phyloP scores from a whole-genome alignment of 2,113 vertebrate genomes.

The Aphyosemion australe region DNA sequence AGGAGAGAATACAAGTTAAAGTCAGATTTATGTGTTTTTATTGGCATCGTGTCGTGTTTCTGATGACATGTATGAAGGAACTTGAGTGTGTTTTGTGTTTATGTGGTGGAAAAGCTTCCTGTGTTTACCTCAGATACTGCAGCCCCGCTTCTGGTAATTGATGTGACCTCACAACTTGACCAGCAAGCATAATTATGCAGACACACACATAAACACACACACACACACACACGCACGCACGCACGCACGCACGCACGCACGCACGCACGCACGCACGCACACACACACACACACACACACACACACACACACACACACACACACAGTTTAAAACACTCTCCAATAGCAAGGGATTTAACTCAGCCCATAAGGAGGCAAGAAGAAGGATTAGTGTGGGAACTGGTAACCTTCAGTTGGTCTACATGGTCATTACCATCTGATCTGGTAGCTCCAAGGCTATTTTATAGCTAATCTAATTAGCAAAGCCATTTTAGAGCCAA shows the following conservation, averaged over 20 bases:
- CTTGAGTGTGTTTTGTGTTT: no score
- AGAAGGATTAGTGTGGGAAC: slow-evolving; percentile 61
- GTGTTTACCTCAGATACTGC: slow-evolving; percentile 28
- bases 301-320: slow-evolving; percentile 26
- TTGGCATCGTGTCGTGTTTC: no score
- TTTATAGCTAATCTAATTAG: no score
- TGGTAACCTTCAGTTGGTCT: slow-evolving; percentile 58
- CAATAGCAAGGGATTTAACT: slow-evolving; percentile 47
- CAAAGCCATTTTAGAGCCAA: no score
- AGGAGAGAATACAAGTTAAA: no score
- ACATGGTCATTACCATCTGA: slow-evolving; percentile 49
- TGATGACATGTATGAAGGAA: no score
- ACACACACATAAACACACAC: slow-evolving; percentile 27
- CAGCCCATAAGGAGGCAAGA: slow-evolving; percentile 41
- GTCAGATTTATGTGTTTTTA: no score
- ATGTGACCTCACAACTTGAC: slow-evolving; percentile 66
- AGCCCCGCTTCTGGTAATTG: slow-evolving; percentile 51
- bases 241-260: slow-evolving; percentile 12
- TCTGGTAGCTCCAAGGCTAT: slow-evolving; percentile 36
- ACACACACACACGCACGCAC: slow-evolving; percentile 21
- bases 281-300: slow-evolving; percentile 29
- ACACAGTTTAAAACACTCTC: slow-evolving; percentile 20
- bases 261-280: neutral
- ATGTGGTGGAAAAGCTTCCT: neutral
- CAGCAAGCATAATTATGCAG: slow-evolving; percentile 35